Conservation (phyloP, 1,140 invertebrate species). For the Papilio polytes region DNA sequence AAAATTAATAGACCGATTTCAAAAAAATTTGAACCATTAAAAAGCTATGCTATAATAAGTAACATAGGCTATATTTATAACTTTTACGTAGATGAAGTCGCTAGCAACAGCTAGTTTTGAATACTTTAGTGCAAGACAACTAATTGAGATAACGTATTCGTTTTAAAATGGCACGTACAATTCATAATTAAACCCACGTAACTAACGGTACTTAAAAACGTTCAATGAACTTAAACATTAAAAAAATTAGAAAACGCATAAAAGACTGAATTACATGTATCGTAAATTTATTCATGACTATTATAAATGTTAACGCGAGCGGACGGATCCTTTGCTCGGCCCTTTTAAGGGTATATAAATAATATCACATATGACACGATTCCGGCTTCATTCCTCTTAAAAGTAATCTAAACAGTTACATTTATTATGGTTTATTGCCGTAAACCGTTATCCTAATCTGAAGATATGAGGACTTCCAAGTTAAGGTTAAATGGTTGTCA, state of each 20-base stretch:
- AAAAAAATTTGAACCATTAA: too few species aligned
- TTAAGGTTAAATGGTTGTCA: neutral
- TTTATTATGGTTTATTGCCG: constrained; percentile 6
- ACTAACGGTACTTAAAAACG: neutral
- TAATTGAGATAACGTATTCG: neutral
- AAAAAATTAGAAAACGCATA: constrained; percentile 4
- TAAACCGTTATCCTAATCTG: neutral
- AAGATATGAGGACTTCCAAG: neutral
- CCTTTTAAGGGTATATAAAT: neutral
- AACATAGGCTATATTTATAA: too few species aligned
- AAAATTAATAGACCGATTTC: too few species aligned
- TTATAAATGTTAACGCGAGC: neutral
- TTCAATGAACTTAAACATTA: constrained; percentile 16
- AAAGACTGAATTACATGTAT: neutral
- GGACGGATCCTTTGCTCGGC: neutral
- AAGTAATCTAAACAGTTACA: neutral
- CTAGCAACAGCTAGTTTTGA: too few species aligned
- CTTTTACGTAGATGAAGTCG: too few species aligned
- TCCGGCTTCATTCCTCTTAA: neutral
- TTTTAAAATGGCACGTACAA: neutral
- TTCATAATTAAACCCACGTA: constrained; percentile 7
- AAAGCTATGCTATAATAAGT: too few species aligned
- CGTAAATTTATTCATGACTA: constrained; percentile 9
- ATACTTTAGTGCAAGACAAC: neutral
- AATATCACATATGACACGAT: neutral